A percentile compares a stretch with the other conserved stretches of the same genome.
Conservation (phyloP, 2,888 invertebrate species). For the Holacanthella duospinosa region DNA sequence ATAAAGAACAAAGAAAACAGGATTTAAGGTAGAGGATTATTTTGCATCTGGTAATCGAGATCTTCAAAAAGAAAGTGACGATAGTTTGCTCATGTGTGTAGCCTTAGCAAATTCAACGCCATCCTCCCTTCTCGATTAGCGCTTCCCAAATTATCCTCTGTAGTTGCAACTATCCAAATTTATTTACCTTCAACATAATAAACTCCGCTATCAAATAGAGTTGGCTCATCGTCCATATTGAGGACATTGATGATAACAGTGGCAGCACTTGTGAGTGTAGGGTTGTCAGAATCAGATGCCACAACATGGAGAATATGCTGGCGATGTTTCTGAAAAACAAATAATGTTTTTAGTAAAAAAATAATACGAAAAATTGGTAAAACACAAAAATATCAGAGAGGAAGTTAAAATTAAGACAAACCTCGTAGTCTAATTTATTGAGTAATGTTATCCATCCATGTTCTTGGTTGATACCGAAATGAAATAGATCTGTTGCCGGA, state of each 20-base stretch:
- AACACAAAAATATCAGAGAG: background rate
- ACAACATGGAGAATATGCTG: slow-evolving; percentile 33
- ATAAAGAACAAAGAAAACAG: slow-evolving; percentile 3
- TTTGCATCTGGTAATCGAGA: too few relatives aligned
- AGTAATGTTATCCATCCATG: slow-evolving; percentile 37
- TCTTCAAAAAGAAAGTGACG: too few relatives aligned
- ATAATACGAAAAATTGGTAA: background rate
- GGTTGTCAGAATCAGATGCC: slow-evolving; percentile 34
- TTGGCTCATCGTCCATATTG: slow-evolving; percentile 41
- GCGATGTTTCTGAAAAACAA: slow-evolving; percentile 23
- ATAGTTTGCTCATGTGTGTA: too few relatives aligned
- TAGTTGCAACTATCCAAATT: background rate
- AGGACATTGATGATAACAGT: slow-evolving; percentile 32
- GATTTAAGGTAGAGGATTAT: too few relatives aligned
- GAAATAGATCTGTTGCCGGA: slow-evolving; percentile 22
- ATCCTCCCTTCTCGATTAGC: too few relatives aligned
- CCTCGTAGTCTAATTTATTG: slow-evolving; percentile 37
- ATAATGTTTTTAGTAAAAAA: background rate
- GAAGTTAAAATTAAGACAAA: too few relatives aligned
- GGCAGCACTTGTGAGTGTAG: slow-evolving; percentile 32
- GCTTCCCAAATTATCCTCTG: background rate
- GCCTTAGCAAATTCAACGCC: too few relatives aligned
- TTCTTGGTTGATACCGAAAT: slow-evolving; percentile 37
- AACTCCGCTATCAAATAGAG: slow-evolving; percentile 29
- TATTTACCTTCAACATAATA: slow-evolving; percentile 6